Evolutionary conservation across 2,888 invertebrate species (phyloP), one percentile per base, ranked within the genome.

Genomic region (Hyposoter dolosus): DNA sequence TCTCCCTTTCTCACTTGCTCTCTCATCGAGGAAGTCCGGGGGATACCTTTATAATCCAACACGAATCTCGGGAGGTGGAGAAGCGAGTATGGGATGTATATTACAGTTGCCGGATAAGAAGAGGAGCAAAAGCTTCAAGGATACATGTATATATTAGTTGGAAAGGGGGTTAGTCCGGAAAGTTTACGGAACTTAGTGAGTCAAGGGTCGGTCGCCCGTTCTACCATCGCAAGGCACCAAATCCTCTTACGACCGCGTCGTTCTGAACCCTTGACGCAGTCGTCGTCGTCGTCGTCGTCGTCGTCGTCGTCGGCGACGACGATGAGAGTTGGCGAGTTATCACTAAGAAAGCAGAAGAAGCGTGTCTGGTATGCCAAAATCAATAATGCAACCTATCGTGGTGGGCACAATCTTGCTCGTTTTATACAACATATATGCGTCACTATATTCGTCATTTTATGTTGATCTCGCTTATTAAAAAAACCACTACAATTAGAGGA

Each of bases 281-380:
- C 83, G 83, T 45, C 80, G 23, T 50, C 84, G 9, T 7, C 40
- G 40, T 4, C 35, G 35, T 5, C 78, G 63, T 56, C 84, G 50
- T 40, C 32, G 9, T 7, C 40, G 40, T 4, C 35, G 35, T 5
- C 78, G 63, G 66, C 84, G 50, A 66, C 43, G 75, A 86, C 80
- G 80, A 68, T 74, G 75, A 87, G 89, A 90, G 89, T 90, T 90
- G 88, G 88, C 90, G 91, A 92, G 93, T 93, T 91, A 93, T 93
- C 91, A 90, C 91, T 90, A 89, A 90, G 93, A 85, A 92, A 92
- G 92, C 91, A 91, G 90, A 92, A 91, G 91, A 91, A 89, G 90
- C 91, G 91, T 90, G 91, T 92, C 91, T 92, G 92, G 92, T 92
- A 92, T 93, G 92, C 92, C 91, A 88, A 92, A 93, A 93, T 93